Conservation (phyloP, 1,140 invertebrate genomes). For the Sitophilus oryzae region DNA sequence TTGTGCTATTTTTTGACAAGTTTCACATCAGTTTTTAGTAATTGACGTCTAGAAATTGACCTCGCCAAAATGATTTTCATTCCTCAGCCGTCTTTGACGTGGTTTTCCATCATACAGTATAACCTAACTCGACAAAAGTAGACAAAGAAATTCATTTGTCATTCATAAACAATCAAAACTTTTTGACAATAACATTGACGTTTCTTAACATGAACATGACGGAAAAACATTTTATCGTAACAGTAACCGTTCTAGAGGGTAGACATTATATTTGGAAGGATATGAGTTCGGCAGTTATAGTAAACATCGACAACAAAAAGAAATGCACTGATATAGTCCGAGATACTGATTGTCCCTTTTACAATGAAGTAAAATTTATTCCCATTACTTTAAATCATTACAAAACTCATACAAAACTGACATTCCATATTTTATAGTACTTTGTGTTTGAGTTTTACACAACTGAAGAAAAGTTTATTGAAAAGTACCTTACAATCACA, state of each 20-base stretch:
- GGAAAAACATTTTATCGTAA: conserved; percentile 38
- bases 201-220: conserved; percentile 7
- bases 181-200: no score
- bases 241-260: conserved; percentile 50
- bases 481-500: conserved; percentile 43
- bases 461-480: conserved; percentile 44
- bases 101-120: no score
- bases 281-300: conserved; percentile 51
- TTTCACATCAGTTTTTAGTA: no score
- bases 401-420: no score
- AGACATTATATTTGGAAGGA: conserved; percentile 47
- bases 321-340: conserved; percentile 49
- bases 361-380: conserved; percentile 58
- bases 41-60: no score
- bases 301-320: conserved; percentile 51
- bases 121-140: no score
- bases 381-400: no score
- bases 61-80: no score
- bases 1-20: no score
- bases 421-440: conserved; percentile 49
- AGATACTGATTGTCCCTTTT: conserved; percentile 53
- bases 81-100: no score
- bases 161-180: no score
- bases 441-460: conserved; percentile 64
- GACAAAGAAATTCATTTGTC: no score